Conservation (phyloP, 2,888 invertebrate species). For the Drosophila subquinaria region DNA sequence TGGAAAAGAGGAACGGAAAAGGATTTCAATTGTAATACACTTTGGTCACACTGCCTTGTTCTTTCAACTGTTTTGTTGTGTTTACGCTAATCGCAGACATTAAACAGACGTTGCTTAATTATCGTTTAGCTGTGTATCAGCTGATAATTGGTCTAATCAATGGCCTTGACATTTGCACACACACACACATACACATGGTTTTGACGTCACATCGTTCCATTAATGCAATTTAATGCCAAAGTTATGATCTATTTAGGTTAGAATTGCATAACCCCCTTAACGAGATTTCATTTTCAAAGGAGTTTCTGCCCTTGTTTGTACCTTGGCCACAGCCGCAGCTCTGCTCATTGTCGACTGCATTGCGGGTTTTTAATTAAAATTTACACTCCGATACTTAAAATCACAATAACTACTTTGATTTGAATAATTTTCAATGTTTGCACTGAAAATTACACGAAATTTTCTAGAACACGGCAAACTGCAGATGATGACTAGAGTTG, state of each 20-base stretch:
- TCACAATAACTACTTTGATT: slow-evolving; percentile 52
- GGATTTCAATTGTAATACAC: neutral
- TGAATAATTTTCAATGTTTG: slow-evolving; percentile 53
- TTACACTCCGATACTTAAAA: slow-evolving; percentile 26
- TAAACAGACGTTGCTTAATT: slow-evolving; percentile 35
- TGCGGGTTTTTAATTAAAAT: slow-evolving; percentile 40
- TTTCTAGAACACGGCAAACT: slow-evolving; percentile 53
- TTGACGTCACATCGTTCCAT: slow-evolving; percentile 27
- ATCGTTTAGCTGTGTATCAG: slow-evolving; percentile 45
- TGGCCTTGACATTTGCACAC: slow-evolving; percentile 58
- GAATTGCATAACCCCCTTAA: slow-evolving; percentile 82
- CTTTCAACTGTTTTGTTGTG: slow-evolving; percentile 53
- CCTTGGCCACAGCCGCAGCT: slow-evolving; percentile 75
- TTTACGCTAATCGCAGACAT: slow-evolving; percentile 52
- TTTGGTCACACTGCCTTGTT: slow-evolving; percentile 41
- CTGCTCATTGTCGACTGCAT: slow-evolving; percentile 82
- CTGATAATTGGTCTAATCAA: slow-evolving; percentile 50
- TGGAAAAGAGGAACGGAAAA: slow-evolving; percentile 44
- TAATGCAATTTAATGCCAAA: slow-evolving; percentile 42
- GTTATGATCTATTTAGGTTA: slow-evolving; percentile 66
- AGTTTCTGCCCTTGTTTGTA: slow-evolving; percentile 39
- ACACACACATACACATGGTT: slow-evolving; percentile 3
- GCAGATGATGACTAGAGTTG: slow-evolving; percentile 34
- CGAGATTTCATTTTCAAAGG: slow-evolving; percentile 9
- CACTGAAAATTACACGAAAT: slow-evolving; percentile 42